Evolutionary conservation across 2,888 invertebrate species (phyloP), one percentile per base, ranked within the genome.

Genomic region (Rhorus exstirpatorius): DNA sequence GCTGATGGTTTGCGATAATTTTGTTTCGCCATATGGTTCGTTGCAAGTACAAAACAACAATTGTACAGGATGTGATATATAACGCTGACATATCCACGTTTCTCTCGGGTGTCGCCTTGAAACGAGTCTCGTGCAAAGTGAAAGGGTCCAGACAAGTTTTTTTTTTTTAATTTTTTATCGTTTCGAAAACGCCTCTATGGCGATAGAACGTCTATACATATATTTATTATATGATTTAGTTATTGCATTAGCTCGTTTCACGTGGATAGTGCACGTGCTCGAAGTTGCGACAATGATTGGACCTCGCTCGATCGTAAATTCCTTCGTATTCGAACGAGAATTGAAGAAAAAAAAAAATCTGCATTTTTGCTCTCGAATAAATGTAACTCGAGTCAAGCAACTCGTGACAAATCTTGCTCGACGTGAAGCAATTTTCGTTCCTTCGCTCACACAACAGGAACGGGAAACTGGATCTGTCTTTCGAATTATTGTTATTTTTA

Each of bases 91-190:
- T 58, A 65, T 7, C 79, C 85, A 81, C 70, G 76, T 80, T 78
- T 78, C 79, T 83, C 83, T 79, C 74, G 31, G 85, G 85, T 81
- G 84, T 88, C 76, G 88, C 90, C 89, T 90, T 91, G 89, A 88
- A 89, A 87, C 81, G 79, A 84, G 86, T 79, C 74, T 55, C 51
- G 70, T 14, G 79, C 86, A 88, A 90, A 90, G 90, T 90, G 90
- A 91, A 91, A 90, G 90, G 90, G 86, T 85, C 85, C 85, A 83
- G 84, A 53, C 82, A 83, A 81, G 35, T 61, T 75, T 49, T 19
- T 3, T 46, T 67, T 67, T 79, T 65, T 65, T 31, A 21, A 24
- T 24, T 41, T 65, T 51, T 61, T 72, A 53, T 67, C 21, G 14
- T 51, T 67, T 63, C 24, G 17, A 58, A 79, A 76, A 60, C 49